Evolutionary conservation across 1,140 invertebrate genomes (phyloP).

Genomic region (Akabosia matsudoensis): DNA sequence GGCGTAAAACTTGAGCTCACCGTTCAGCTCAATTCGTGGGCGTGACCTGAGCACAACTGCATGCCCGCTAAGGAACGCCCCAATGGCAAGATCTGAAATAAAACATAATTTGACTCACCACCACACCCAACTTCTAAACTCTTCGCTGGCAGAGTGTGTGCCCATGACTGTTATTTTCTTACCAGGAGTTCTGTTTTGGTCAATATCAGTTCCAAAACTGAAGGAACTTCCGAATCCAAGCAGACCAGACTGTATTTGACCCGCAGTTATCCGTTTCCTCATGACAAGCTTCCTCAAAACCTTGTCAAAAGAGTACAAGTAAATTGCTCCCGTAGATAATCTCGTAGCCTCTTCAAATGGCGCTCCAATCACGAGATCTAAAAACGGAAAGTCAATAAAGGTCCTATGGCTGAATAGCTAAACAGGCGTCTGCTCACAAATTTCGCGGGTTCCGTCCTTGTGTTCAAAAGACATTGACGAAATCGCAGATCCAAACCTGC

Average conservation of each 20-base stretch:
- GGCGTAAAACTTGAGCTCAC: neutral
- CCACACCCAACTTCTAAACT: too few relatives aligned
- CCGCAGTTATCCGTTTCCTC: neutral
- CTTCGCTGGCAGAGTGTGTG: too few relatives aligned
- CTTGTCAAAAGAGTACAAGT: neutral
- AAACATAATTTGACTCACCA: neutral
- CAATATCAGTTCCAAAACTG: neutral
- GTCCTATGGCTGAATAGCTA: too few relatives aligned
- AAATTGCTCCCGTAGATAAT: neutral
- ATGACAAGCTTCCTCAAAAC: neutral
- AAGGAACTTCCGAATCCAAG: conserved; percentile 5
- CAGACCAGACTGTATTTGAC: neutral
- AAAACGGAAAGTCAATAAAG: too few relatives aligned
- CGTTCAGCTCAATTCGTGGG: neutral
- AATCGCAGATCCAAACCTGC: conserved; percentile 7
- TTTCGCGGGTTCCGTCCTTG: neutral
- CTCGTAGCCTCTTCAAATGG: neutral
- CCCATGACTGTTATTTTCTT: neutral
- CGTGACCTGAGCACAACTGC: neutral
- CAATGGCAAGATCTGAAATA: conserved; percentile 14
- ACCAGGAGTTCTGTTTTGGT: conserved; percentile 12
- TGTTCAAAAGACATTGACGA: neutral
- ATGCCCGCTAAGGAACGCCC: neutral
- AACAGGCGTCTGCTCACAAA: too few relatives aligned
- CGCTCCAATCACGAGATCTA: conserved; percentile 14